Evolutionary conservation across 1,140 invertebrate genomes (phyloP), one percentile per base, ranked within the genome.

Genomic region (Forficula auricularia): DNA sequence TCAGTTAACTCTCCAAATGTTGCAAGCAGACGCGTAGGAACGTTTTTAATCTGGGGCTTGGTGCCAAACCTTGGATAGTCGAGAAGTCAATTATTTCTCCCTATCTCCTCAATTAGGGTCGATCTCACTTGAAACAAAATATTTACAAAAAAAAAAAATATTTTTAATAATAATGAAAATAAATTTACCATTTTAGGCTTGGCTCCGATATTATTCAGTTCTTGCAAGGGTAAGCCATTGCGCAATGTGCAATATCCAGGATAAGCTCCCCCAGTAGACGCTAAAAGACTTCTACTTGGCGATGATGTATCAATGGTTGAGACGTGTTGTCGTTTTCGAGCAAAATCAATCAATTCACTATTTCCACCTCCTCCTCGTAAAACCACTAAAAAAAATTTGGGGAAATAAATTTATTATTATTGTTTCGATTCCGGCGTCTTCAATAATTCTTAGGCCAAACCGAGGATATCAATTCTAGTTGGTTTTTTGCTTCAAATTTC

Each of bases 291-390:
- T 49, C 76, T 61, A 35, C 70, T 71, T 9, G 76, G 74, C 19
- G 76, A 79, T 36, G 60, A 61, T n/a, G 77, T 79, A 52, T 81
- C 77, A 54, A 82, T 82, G 42, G 78, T 82, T 42, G 77, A 80
- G 50, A 82, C 71, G 52, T 78, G 70, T 50, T 79, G 76, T 47
- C 75, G 60, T 57, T 77, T 77, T 49, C 75, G 64, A 38, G 68
- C 58, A 54, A 68, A 76, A 52, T 79, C 52, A 12, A 49, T 46
- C 22, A 27, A 27, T 27, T 27, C 22, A 27, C 22, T 27, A 10
- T 27, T 27, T 27, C 22, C 22, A 27, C 22, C 48, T 52, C 52
- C 15, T 55, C 52, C 18, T 49, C n/a, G n/a, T 6, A 35, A 13
- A 6, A 35, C 15, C 4, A 14, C n/a, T 14, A 35, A n/a, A 35